These are phyloP conservation scores for Berghia stephanieae DNA, from an alignment of 1,140 invertebrate genomes.

Conservation along the genomic window DNA sequence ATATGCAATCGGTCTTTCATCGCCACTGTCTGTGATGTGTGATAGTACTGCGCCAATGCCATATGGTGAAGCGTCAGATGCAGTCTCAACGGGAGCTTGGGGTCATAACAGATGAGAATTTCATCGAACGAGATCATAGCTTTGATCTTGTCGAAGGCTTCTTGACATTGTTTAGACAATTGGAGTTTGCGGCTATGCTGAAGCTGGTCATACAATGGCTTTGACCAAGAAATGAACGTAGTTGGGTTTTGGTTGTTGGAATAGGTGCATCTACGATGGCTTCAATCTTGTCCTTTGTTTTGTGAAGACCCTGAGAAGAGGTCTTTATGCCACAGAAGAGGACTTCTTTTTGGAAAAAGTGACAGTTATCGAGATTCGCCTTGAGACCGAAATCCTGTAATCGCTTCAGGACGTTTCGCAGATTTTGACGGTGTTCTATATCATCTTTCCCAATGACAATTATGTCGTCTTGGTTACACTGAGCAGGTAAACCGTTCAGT, in stretches of 20 bases:
- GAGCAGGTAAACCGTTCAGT: conserved; percentile 39
- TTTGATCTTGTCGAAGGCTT: conserved; percentile 30
- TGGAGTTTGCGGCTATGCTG: conserved; percentile 25
- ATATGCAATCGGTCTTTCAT: conserved; percentile 66
- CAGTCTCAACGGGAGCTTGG: conserved; percentile 60
- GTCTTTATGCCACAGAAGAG: conserved; percentile 26
- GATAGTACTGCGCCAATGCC: conserved; percentile 68
- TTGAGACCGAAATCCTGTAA: conserved; percentile 29
- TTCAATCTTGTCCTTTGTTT: conserved; percentile 29
- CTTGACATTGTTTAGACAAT: conserved; percentile 31
- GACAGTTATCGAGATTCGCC: conserved; percentile 35
- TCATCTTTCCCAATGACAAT: conserved; percentile 47
- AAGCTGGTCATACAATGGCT: conserved; percentile 32
- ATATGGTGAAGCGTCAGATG: conserved; percentile 67
- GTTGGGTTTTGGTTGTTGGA: conserved; percentile 34
- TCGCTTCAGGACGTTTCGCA: conserved; percentile 37
- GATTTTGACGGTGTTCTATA: conserved; percentile 36
- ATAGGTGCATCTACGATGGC: conserved; percentile 33
- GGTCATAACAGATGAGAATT: conserved; percentile 64
- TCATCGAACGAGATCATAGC: conserved; percentile 40
- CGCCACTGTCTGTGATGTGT: conserved; percentile 59
- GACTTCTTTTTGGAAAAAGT: conserved; percentile 27
- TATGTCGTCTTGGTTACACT: conserved; percentile 37
- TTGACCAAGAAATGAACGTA: conserved; percentile 21
- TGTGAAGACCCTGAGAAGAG: conserved; percentile 21